Base-by-base conservation (phyloP, 1,140 invertebrate genomes). In the Lasioglossum albipes region DNA sequence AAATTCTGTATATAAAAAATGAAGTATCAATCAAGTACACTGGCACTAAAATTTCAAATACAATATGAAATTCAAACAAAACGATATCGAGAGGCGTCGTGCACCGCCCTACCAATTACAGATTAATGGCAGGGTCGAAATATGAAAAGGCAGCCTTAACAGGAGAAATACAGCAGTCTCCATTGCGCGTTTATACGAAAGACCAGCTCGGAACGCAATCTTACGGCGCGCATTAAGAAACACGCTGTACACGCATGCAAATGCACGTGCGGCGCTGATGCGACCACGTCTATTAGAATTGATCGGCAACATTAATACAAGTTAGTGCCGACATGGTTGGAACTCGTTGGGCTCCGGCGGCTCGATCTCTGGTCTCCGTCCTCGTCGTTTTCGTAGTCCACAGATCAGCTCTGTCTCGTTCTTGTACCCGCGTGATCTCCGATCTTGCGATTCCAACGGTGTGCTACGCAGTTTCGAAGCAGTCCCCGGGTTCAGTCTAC, bases 301-400 rank as follows among this genome's bases (percentile, higher is more conserved):
- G 91, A 93, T 92, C 90, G 92, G 86, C 88, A 90, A 93, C 92
- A 91, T 93, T 91, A 91, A 91, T 93, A 93, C 92, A 90, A 93
- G 90, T 93, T 93, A 93, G 92, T 92, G 90, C 89, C 90, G 92
- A 92, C 92, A 92, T 91, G 90, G 77, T 86, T 84, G 87, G 75
- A 82, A 87, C 89, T 64, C 76, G 80, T 68, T 83, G 84, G 83
- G 83, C 75, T 85, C 83, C 79, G 75, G 61, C 76, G 79, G 67
- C 67, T 81, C 84, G 77, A 82, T 89, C 82, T 89, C 76, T 49
- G 41, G 64, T 20, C 18, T 22, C 7, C n/a, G 4, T 67, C 22
- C 5, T 49, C 42, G 13, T 76, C 10, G 70, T 64, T 36, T 67
- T 70, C 49, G 31, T 36, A 7, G 0, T 2, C 10, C 45, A 18